Conservation (phyloP, 2,113 vertebrate genomes). For the Meleagris gallopavo region DNA sequence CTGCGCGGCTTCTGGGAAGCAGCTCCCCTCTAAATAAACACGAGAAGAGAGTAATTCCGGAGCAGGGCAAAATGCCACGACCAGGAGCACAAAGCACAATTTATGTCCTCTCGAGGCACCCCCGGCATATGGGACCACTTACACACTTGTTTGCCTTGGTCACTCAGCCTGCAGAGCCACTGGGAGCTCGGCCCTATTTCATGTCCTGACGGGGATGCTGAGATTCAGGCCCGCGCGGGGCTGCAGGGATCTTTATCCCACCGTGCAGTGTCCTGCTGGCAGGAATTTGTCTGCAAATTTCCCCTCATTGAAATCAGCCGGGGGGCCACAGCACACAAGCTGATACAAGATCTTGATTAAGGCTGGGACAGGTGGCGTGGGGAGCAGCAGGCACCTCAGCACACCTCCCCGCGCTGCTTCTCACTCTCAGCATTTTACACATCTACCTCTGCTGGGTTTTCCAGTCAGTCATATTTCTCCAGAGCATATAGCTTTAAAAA, state of each 20-base stretch:
- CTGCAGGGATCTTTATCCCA: constrained; percentile 83
- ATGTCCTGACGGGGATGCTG: constrained; percentile 4
- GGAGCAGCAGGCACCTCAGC: not conserved
- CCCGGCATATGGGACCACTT: constrained; percentile 64
- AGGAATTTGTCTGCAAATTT: constrained; percentile 83
- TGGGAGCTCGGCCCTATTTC: constrained; percentile 13
- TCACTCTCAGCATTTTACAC: not conserved
- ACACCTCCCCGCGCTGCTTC: not conserved
- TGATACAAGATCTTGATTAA: constrained; percentile 74
- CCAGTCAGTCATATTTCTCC: not conserved
- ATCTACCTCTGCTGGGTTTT: not conserved
- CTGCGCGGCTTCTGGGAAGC: not conserved
- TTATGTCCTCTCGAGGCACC: constrained; percentile 24
- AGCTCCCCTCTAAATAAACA: not conserved
- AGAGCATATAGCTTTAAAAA: not conserved
- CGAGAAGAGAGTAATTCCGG: not conserved
- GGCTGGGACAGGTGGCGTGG: not conserved
- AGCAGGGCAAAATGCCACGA: not conserved
- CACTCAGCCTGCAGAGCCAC: not conserved
- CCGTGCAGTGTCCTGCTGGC: constrained; percentile 80
- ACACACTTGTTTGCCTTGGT: constrained; percentile 59
- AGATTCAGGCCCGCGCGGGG: constrained; percentile 64
- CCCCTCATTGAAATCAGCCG: constrained; percentile 71
- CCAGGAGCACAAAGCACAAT: not conserved
- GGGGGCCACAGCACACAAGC: constrained; percentile 15